Evolutionary conservation across 2,113 vertebrate genomes (phyloP), one percentile per base, ranked within the genome.

Genomic region (cattle (Bos taurus)): DNA sequence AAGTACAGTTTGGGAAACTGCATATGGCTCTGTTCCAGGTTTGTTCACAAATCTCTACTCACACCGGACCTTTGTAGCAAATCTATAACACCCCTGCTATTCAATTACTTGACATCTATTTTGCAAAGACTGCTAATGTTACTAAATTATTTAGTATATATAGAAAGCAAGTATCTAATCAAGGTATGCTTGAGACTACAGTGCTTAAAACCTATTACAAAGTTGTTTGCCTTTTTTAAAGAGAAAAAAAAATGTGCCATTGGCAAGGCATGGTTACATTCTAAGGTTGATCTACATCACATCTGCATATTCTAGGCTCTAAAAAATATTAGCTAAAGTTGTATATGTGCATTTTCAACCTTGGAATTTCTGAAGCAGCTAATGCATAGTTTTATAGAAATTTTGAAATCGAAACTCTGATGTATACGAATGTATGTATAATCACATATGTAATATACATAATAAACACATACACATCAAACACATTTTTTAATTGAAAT

Each of bases 131-230:
- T 74, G 67, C 59, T 43, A 54, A 43, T 30, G 30, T 93, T 95
- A 54, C 67, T 88, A 81, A 92, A 78, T 98, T 88, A 86, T 26
- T 54, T 74, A 88, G 88, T 64, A 52, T 40, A 78, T 95, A 90
- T 80, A 33, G 23, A 89, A 93, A 40, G 95, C 60, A 87, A 25
- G 57, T 64, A 91, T 91, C 67, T 88, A 40, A 23, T 64, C 48
- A 87, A 88, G 71, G 26, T 96, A 57, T 90, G 60, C n/a, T 88
- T 95, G 59, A 93, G 43, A 88, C 71, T 28, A 6, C 17, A 83
- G 8, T 52, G 23, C 56, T 95, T 95, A 78, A 52, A 80, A 94
- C 59, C 52, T 91, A 19, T 93, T 74, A 77, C 15, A 77, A 67
- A 90, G 14, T 87, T 80, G 33, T 87, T 94, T 40, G 16, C 16